These are phyloP conservation scores for Cynoglossus semilaevis DNA, from an alignment of 2,113 vertebrate genomes.

Conservation along the genomic window DNA sequence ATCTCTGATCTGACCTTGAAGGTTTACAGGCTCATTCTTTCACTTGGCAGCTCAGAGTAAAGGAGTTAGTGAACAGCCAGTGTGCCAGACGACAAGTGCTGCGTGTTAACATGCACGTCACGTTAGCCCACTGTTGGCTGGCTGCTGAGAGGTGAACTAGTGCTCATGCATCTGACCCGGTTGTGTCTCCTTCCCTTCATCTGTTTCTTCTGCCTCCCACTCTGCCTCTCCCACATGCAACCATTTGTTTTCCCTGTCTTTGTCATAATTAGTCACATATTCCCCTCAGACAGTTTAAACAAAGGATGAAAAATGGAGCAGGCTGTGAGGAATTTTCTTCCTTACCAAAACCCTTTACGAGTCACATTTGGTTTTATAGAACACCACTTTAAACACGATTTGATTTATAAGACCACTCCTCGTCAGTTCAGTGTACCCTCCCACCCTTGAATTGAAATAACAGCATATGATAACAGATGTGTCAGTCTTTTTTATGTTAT, in stretches of 20 bases:
- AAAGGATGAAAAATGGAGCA: slow-evolving; percentile 9
- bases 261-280: slow-evolving; percentile 43
- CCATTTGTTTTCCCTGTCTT: slow-evolving; percentile 44
- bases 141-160: slow-evolving; percentile 57
- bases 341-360: background rate
- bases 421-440: too few species aligned
- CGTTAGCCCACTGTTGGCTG: slow-evolving; percentile 52
- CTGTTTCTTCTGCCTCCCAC: slow-evolving; percentile 43
- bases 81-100: slow-evolving; percentile 60
- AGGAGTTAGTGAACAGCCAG: slow-evolving; percentile 47
- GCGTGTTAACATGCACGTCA: slow-evolving; percentile 67
- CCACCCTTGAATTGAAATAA: too few species aligned
- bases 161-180: slow-evolving; percentile 57
- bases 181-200: slow-evolving; percentile 52
- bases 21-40: slow-evolving; percentile 44
- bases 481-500: too few species aligned
- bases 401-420: too few species aligned
- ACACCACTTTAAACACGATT: too few species aligned
- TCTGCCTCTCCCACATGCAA: slow-evolving; percentile 20
- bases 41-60: slow-evolving; percentile 45
- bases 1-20: slow-evolving; percentile 61
- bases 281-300: slow-evolving; percentile 12
- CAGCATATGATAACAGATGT: too few species aligned
- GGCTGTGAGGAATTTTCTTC: slow-evolving; percentile 1
- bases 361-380: too few species aligned